Evolutionary conservation across 2,113 vertebrate genomes (phyloP).

Genomic region (Labeo catla): DNA sequence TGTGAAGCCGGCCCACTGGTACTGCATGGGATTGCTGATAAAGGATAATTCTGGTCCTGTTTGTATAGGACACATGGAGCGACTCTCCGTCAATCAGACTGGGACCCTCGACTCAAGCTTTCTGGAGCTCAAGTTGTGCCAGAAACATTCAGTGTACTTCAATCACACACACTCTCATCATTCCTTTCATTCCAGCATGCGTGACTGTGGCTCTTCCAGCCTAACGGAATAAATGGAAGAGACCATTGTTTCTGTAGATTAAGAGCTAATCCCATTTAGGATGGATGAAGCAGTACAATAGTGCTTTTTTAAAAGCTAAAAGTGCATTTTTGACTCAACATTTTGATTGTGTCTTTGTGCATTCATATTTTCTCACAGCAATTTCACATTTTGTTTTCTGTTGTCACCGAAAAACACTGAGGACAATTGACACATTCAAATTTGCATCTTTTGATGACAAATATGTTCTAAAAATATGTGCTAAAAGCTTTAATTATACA

Average conservation of each 20-base stretch:
- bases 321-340: not conserved
- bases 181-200: slow-evolving; percentile 54
- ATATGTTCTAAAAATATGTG: not conserved
- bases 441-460: not conserved
- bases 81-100: slow-evolving; percentile 50
- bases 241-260: slow-evolving; percentile 58
- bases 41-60: slow-evolving; percentile 64
- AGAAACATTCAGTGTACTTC: slow-evolving; percentile 55
- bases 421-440: not conserved
- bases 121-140: slow-evolving; percentile 56
- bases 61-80: slow-evolving; percentile 60
- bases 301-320: slow-evolving; percentile 38
- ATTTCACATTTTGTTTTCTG: not conserved
- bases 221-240: slow-evolving; percentile 38
- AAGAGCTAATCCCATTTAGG: slow-evolving; percentile 51
- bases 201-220: slow-evolving; percentile 50
- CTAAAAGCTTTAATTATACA: not conserved
- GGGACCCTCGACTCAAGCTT: slow-evolving; percentile 57
- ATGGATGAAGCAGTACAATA: slow-evolving; percentile 18
- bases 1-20: slow-evolving; percentile 60
- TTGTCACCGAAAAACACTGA: not conserved
- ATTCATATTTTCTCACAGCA: not conserved
- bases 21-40: slow-evolving; percentile 69
- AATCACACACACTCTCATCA: slow-evolving; percentile 42
- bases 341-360: slow-evolving; percentile 32